Conservation (phyloP, 2,888 invertebrate species). For the Archips crataeganus region DNA sequence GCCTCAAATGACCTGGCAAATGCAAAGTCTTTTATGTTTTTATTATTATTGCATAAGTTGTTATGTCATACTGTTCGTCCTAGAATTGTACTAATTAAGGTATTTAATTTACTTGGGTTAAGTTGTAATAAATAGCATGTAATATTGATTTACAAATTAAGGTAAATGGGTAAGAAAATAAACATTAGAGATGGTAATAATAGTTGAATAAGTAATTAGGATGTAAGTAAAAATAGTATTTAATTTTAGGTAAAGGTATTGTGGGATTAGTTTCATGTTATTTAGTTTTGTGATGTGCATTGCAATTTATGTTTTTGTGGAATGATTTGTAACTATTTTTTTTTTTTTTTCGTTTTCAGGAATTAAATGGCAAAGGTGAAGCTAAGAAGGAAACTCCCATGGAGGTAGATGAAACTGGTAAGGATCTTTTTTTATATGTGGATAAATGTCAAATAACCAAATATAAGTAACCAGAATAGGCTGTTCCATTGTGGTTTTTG, state of each 20-base stretch:
- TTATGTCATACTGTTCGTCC: neutral
- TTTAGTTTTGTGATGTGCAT: conserved; percentile 19
- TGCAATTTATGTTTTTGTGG: neutral
- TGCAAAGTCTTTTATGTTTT: neutral
- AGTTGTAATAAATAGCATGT: conserved; percentile 1
- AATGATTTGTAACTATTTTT: neutral
- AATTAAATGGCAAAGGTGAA: conserved; percentile 71
- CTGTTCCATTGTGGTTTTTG: too few species aligned
- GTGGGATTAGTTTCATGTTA: neutral
- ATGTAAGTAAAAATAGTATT: neutral
- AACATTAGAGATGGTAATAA: neutral
- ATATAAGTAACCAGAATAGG: too few species aligned
- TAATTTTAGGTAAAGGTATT: conserved; percentile 3
- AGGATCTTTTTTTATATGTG: conserved; percentile 41
- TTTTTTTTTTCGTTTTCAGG: conserved; percentile 62
- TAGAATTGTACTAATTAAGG: neutral
- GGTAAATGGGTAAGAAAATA: neutral
- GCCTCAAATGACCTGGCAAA: neutral
- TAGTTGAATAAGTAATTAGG: neutral
- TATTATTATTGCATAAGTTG: neutral
- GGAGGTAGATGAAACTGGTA: conserved; percentile 79
- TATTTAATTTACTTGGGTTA: neutral
- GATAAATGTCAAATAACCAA: too few species aligned
- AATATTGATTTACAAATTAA: neutral
- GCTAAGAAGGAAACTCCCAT: conserved; percentile 73